Evolutionary conservation across 1,140 invertebrate genomes (phyloP), one percentile per base, ranked within the genome.

Genomic region (Drosophila micromelanica): DNA sequence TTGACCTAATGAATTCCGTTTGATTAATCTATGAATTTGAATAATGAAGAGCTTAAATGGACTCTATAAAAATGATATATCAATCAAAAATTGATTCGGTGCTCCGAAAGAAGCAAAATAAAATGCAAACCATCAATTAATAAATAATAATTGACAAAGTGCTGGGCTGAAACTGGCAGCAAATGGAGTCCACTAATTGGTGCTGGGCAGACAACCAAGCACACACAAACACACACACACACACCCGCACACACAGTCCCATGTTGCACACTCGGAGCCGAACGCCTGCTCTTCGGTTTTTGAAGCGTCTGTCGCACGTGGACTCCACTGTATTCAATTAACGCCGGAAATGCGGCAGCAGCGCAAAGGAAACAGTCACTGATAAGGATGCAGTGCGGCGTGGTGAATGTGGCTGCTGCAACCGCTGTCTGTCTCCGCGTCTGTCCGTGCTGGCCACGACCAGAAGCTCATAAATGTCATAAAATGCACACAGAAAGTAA

Each of bases 61-160:
- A 42, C 43, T 35, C 8, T 35, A 35, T 35, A 8, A 35, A 35
- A 40, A 37, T 72, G 49, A 54, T 62, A 62, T 63, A 63, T 71
- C 68, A 71, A 64, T 71, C 68, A 67, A 49, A 64, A n/a, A 13
- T 27, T 20, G 8, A 12, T 27, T 15, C 38, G 43, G 40, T 45
- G 11, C 9, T 2, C n/a, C 1, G 5, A 45, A 17, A 42, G 32
- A 42, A 17, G 48, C 60, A 48, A n/a, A 13, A 42, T 51, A 54
- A 37, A 5, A 54, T 62, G 38, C 45, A 59, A 70, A 45, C 49
- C 51, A 55, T 76, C 54, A 62, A 76, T 72, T 56, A 72, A 72
- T 72, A 59, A 65, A 59, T 63, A 52, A 63, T 70, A 76, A 72
- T 65, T 64, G 60, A 72, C 43, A 71, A 76, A 65, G 54, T 65